These are phyloP conservation scores for Chromobotia macracanthus DNA, from an alignment of 2,797 vertebrate genomes.

Conservation along the genomic window DNA sequence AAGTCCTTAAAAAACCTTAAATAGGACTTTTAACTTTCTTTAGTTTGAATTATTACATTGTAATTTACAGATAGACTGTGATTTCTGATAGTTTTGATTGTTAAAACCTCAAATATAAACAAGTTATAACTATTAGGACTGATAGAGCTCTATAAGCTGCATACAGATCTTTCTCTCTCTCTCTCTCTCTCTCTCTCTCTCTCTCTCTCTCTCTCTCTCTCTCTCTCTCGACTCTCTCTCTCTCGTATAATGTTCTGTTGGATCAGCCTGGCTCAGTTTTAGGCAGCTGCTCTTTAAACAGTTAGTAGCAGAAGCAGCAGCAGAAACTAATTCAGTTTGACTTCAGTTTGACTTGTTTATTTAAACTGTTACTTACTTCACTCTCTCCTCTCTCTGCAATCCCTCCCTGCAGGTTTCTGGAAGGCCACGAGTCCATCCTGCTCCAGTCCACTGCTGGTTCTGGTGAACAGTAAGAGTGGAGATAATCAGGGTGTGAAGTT, in stretches of 20 bases:
- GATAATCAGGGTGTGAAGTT: slow-evolving; percentile 97
- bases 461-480: slow-evolving; percentile 94
- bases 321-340: too few relatives aligned
- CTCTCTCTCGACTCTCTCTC: too few relatives aligned
- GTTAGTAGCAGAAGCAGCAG: too few relatives aligned
- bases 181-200: too few relatives aligned
- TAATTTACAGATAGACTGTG: too few relatives aligned
- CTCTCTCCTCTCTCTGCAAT: slow-evolving; percentile 7
- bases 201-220: too few relatives aligned
- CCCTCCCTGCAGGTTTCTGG: slow-evolving; percentile 85
- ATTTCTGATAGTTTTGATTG: background rate
- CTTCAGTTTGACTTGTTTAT: too few relatives aligned
- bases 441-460: slow-evolving; percentile 91
- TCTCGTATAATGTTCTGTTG: background rate
- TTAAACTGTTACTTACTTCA: too few relatives aligned
- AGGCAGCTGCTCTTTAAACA: too few relatives aligned
- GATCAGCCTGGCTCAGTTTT: background rate
- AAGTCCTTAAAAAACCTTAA: background rate
- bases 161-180: too few relatives aligned
- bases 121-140: background rate
- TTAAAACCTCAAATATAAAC: background rate
- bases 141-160: background rate
- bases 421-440: slow-evolving; percentile 88
- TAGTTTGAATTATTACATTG: too few relatives aligned
- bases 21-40: too few relatives aligned